These are phyloP conservation scores for Mirza zaza DNA, from an alignment of 2,113 vertebrate species.

Conservation along the genomic window DNA sequence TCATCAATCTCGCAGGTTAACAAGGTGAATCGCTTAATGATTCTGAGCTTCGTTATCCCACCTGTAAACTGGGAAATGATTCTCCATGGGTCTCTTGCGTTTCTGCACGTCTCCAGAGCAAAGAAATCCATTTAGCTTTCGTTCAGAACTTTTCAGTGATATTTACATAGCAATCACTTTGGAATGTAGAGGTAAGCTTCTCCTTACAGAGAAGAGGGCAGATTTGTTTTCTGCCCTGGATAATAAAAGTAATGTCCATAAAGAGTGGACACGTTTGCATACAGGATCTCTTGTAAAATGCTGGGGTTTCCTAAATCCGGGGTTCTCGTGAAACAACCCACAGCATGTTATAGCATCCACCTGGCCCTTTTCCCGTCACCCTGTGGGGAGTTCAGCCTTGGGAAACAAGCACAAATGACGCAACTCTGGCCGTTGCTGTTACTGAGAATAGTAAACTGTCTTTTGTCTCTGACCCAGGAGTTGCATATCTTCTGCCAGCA, in stretches of 20 bases:
- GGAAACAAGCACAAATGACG: background rate
- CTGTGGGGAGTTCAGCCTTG: background rate
- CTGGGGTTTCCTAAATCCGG: background rate
- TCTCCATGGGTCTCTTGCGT: background rate
- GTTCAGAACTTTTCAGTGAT: background rate
- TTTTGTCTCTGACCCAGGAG: background rate
- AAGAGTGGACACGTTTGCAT: background rate
- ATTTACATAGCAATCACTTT: background rate
- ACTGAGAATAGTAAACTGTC: background rate
- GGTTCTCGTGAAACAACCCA: background rate
- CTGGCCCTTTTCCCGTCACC: background rate
- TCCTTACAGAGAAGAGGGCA: background rate
- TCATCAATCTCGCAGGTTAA: background rate
- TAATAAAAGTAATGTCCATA: background rate
- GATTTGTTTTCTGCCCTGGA: background rate
- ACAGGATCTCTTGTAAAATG: background rate
- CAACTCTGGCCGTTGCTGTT: background rate
- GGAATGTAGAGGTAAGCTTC: background rate
- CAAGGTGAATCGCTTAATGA: background rate
- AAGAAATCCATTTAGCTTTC: slow-evolving; percentile 31
- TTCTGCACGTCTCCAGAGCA: background rate
- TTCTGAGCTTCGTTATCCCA: background rate
- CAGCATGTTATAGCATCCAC: fast-evolving
- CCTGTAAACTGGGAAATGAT: background rate
- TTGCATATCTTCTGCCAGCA: background rate